Base-by-base conservation (phyloP, 2,113 vertebrate species). In the Psettodes erumei region DNA sequence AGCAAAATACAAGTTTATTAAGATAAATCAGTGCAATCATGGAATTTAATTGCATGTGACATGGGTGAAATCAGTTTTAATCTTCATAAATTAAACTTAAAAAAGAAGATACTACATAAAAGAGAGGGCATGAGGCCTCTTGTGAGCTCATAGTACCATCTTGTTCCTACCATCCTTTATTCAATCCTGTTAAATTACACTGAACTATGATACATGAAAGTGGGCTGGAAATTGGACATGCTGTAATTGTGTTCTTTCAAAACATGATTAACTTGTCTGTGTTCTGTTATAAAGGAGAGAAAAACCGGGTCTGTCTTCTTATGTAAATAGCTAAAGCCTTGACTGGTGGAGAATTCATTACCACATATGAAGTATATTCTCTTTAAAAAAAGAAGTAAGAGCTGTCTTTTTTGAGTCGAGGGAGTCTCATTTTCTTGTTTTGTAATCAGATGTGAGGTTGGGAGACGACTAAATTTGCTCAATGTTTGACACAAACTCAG, bases 11-110 rank as follows among this genome's bases (percentile, higher is more conserved):
- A 28, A 55, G 21, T 33, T 66, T 50, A 68, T 69, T 32, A 53
- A 68, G 47, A 77, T 58, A 38, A 70, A 80, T 50, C 12, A 19
- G 28, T 25, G 45, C 67, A 18, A 60, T 69, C 28, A 11, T 10
- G 4, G 56, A 30, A 65, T 70, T 42, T 28, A 69, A 77, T n/a
- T 54, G 51, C 45, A 30, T 30, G 1, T 33, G 19, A 55, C 38
- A 0, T 30, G 58, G 19, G 23, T 25, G 60, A 53, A 66, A 35
- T 61, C 13, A 18, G 33, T 42, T 64, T 71, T 27, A 23, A 53
- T 63, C 43, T 32, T 8, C 67, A 3, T 8, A 54, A 55, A 58
- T 21, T 23, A 8, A 58, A 16, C 2, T 37, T 47, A 21, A 42
- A 48, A 40, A 53, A 38, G 37, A 59, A 23, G 27, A 30, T 21